phyloP scores from a whole-genome alignment of 2,113 vertebrate genomes.

The Phalacrocorax aristotelis region DNA sequence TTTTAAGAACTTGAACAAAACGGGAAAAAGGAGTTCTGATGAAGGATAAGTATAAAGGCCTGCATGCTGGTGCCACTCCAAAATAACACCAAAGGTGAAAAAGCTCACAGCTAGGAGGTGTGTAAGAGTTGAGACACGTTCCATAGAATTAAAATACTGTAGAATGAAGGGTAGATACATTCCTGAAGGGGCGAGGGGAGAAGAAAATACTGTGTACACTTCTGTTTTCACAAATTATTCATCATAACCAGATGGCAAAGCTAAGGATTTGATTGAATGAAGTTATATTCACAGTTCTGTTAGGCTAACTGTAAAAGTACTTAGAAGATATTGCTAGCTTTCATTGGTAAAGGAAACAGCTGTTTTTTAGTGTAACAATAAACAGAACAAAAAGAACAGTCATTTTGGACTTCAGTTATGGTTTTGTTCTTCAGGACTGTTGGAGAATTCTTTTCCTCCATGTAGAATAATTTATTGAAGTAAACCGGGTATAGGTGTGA shows the following conservation, averaged over 20 bases:
- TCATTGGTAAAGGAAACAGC: background rate
- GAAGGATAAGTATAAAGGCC: background rate
- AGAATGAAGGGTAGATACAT: fast-evolving
- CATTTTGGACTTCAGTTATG: background rate
- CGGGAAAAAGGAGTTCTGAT: background rate
- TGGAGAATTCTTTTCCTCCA: background rate
- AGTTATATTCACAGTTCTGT: background rate
- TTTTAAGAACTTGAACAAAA: background rate
- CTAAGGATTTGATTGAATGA: background rate
- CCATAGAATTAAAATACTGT: background rate
- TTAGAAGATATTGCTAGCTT: background rate
- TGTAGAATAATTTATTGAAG: background rate
- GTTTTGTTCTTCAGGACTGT: background rate
- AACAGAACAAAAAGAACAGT: background rate
- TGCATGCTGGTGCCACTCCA: fast-evolving
- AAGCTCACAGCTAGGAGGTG: background rate
- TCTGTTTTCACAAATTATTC: background rate
- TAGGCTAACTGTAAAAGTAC: background rate
- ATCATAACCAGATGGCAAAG: background rate
- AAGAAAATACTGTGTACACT: background rate
- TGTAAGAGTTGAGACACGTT: background rate
- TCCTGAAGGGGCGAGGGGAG: background rate
- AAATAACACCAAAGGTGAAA: background rate
- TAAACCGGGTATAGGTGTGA: background rate
- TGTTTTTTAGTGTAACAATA: background rate